Percentiles rank a stretch among this genome's conserved stretches.
Evolutionary conservation across 2,888 invertebrate genomes (phyloP).

Genomic region (Scaptomyza polygonia): DNA sequence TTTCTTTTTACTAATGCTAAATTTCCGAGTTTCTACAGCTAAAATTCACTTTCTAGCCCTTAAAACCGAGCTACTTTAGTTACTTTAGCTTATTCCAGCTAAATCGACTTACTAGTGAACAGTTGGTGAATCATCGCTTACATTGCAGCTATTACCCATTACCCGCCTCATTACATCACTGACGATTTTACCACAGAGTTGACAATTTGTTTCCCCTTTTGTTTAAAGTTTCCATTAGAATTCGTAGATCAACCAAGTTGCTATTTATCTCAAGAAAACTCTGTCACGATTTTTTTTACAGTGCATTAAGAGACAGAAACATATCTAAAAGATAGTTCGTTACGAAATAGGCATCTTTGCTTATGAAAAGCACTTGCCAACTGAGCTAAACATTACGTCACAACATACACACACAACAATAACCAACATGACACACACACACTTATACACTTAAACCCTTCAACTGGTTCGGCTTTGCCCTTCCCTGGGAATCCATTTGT

Average conservation of each 20-base stretch:
- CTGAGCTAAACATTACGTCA: constrained; percentile 49
- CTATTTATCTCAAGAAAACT: too few species aligned
- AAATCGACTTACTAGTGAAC: neutral
- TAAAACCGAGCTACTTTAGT: too few species aligned
- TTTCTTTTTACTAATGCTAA: too few species aligned
- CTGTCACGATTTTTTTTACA: neutral
- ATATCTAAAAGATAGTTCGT: neutral
- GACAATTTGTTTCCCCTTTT: too few species aligned
- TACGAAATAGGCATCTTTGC: constrained; percentile 27
- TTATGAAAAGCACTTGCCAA: constrained; percentile 48
- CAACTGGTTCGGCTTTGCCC: neutral
- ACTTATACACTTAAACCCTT: neutral
- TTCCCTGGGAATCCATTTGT: constrained; percentile 22
- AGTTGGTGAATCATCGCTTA: neutral
- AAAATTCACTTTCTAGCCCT: too few species aligned
- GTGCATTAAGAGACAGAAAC: neutral
- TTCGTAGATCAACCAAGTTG: too few species aligned
- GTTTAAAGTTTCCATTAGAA: too few species aligned
- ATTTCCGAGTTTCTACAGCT: too few species aligned
- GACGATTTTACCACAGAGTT: too few species aligned
- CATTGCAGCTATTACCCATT: neutral
- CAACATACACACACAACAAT: constrained; percentile 1
- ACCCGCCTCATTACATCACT: neutral
- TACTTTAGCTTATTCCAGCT: too few species aligned
- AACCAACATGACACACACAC: neutral